These are phyloP conservation scores for Caracal caracal DNA, from an alignment of 2,113 vertebrate genomes.

Conservation along the genomic window DNA sequence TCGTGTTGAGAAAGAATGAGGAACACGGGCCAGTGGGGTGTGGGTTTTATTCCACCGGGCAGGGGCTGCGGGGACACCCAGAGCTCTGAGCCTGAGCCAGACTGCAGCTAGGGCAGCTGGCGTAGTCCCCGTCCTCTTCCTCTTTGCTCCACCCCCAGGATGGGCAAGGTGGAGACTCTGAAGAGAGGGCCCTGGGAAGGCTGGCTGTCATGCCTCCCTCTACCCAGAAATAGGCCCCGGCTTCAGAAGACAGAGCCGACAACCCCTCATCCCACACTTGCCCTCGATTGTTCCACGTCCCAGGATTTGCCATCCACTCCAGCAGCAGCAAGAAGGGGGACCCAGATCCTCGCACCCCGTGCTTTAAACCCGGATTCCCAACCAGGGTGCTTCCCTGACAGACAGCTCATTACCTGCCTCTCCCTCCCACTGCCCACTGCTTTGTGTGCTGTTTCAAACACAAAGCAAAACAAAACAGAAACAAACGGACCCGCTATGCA, in stretches of 20 bases:
- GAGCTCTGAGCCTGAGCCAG: neutral
- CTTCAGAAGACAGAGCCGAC: fast-evolving
- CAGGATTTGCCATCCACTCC: fast-evolving
- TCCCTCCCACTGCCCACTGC: neutral
- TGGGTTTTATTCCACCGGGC: neutral
- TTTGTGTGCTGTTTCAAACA: neutral
- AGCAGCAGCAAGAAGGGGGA: no score
- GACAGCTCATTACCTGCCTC: fast-evolving
- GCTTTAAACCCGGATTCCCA: neutral
- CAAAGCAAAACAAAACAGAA: neutral
- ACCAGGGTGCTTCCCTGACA: fast-evolving
- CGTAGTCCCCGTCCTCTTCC: no score
- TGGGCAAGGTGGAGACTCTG: neutral
- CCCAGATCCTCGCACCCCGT: neutral
- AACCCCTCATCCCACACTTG: fast-evolving
- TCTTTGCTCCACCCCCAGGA: neutral
- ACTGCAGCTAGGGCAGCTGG: fast-evolving
- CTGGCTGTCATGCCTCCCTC: neutral
- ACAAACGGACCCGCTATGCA: no score
- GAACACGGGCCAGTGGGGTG: fast-evolving
- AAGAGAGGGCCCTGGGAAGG: neutral
- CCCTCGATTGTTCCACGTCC: neutral
- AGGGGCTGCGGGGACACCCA: fast-evolving
- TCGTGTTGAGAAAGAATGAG: neutral
- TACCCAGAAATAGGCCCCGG: neutral